Evolutionary conservation across 2,113 vertebrate species (phyloP).

Genomic region (Vulpes vulpes): DNA sequence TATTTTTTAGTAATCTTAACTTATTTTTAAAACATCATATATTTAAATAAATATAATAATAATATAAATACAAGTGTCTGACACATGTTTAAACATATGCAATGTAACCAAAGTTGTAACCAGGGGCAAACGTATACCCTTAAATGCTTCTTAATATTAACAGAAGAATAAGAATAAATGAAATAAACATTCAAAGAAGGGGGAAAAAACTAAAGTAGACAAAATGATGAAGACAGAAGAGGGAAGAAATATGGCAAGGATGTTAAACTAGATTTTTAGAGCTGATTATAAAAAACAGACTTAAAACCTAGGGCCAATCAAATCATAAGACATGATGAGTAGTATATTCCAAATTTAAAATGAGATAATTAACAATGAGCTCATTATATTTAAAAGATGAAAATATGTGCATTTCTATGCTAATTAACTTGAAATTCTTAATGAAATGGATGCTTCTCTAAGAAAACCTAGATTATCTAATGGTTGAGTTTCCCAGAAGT

Average conservation of each 20-base stretch:
- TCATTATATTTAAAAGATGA: no score
- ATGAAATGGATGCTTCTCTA: no score
- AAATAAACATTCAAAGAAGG: not conserved
- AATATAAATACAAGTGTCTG: not conserved
- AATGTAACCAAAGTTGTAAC: not conserved
- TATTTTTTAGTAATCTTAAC: not conserved
- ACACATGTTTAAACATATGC: not conserved
- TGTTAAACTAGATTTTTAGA: not conserved
- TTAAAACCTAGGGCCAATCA: no score
- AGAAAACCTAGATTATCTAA: no score
- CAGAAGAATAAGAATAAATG: not conserved
- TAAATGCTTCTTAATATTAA: not conserved
- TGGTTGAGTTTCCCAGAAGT: no score
- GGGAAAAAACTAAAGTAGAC: not conserved
- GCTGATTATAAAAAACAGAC: no score
- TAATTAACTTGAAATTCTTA: no score
- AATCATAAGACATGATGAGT: no score
- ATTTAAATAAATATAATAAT: not conserved
- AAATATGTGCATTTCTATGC: no score
- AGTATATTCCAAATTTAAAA: no score
- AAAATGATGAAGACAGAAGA: not conserved
- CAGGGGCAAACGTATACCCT: not conserved
- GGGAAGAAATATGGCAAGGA: not conserved
- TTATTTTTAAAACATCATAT: not conserved
- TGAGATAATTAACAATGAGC: no score